Evolutionary conservation across 2,888 invertebrate genomes (phyloP).

Genomic region (Melieria crassipennis): DNA sequence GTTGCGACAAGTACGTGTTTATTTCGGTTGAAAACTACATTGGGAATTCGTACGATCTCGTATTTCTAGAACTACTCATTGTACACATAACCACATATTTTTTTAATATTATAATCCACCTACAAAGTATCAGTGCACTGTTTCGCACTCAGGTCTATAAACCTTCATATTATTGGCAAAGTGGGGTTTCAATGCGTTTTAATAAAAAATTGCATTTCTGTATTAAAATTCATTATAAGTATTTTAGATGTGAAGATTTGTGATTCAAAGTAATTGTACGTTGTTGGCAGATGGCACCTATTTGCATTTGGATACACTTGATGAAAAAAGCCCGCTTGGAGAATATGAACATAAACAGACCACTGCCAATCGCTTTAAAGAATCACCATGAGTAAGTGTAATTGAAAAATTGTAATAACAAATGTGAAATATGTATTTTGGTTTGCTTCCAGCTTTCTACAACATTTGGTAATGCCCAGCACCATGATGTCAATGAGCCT

Average conservation of each 20-base stretch:
- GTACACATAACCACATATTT: no score
- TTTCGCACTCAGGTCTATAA: no score
- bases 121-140: no score
- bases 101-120: no score
- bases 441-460: constrained; percentile 75
- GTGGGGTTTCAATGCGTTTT: neutral
- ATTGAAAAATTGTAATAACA: neutral
- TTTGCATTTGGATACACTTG: constrained; percentile 96
- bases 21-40: constrained; percentile 12
- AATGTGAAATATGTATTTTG: neutral
- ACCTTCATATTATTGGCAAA: no score
- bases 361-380: constrained; percentile 83
- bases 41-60: neutral
- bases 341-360: constrained; percentile 78
- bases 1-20: constrained; percentile 52
- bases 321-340: constrained; percentile 92
- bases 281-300: constrained; percentile 78
- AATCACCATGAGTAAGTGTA: constrained; percentile 78
- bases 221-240: neutral
- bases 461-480: constrained; percentile 82
- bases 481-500: constrained; percentile 79
- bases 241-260: neutral
- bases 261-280: neutral
- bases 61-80: no score
- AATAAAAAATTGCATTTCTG: neutral